These are phyloP conservation scores for Eupithecia pulchellata DNA, from an alignment of 2,888 invertebrate genomes.

Conservation along the genomic window DNA sequence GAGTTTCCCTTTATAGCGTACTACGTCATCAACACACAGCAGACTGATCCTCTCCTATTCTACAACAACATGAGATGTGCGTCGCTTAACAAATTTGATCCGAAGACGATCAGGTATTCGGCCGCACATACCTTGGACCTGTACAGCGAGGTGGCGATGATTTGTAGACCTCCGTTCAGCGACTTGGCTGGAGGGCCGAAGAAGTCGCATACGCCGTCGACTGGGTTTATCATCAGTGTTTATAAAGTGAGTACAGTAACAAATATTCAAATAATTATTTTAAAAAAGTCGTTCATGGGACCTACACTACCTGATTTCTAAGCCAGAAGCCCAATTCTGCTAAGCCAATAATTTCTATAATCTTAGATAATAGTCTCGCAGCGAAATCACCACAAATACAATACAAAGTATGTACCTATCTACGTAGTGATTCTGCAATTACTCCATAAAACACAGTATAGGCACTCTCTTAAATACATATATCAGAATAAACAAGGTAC, in stretches of 20 bases:
- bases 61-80: conserved; percentile 94
- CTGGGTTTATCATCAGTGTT: conserved; percentile 96
- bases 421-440: neutral
- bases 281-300: neutral
- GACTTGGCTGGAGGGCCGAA: conserved; percentile 91
- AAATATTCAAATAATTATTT: neutral
- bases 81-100: conserved; percentile 94
- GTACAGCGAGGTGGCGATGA: conserved; percentile 96
- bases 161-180: conserved; percentile 94
- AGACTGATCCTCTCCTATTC: conserved; percentile 93
- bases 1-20: conserved; percentile 97
- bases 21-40: conserved; percentile 94
- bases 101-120: conserved; percentile 90
- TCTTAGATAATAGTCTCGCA: no score
- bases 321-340: no score
- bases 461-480: no score
- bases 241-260: conserved; percentile 87
- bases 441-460: no score
- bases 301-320: no score
- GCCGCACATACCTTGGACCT: conserved; percentile 94
- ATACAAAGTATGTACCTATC: no score
- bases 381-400: no score
- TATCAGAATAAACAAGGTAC: neutral
- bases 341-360: no score
- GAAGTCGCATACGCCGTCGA: conserved; percentile 91